A percentile compares a stretch with the other conserved stretches of the same genome.
These are phyloP conservation scores for Microplitis deprimator DNA, from an alignment of 2,888 invertebrate genomes.

Conservation along the genomic window DNA sequence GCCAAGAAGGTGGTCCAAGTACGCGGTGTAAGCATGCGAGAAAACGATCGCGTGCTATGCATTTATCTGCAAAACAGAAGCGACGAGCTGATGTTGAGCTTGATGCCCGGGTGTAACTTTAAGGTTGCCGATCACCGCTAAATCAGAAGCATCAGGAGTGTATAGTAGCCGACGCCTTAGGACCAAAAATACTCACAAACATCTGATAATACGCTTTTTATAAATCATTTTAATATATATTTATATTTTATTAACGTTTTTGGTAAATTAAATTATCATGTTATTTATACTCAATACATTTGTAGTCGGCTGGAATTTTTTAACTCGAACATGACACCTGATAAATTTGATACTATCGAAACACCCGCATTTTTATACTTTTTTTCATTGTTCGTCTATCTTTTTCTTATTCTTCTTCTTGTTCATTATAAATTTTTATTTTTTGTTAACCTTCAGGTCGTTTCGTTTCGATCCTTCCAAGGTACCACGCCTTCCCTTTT, in stretches of 20 bases:
- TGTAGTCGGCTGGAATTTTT: neutral
- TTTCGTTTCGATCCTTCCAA: neutral
- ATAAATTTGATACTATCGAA: conserved; percentile 68
- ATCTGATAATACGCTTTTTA: too few relatives aligned
- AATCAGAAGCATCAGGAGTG: too few relatives aligned
- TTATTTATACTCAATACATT: too few relatives aligned
- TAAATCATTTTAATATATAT: too few relatives aligned
- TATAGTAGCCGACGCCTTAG: too few relatives aligned
- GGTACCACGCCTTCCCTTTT: conserved; percentile 7
- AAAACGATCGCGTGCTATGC: neutral
- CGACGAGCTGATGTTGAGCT: neutral
- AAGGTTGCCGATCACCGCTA: neutral
- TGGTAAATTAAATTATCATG: too few relatives aligned
- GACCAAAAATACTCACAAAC: too few relatives aligned
- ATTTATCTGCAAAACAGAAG: neutral
- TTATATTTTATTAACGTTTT: too few relatives aligned
- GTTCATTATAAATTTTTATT: conserved; percentile 5
- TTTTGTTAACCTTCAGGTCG: neutral
- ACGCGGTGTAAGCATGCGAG: neutral
- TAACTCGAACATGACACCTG: conserved; percentile 61
- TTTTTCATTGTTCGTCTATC: conserved; percentile 32
- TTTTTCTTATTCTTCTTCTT: conserved; percentile 14
- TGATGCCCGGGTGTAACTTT: neutral
- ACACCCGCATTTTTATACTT: conserved; percentile 39
- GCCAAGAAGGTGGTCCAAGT: neutral